Evolutionary conservation across 2,113 vertebrate genomes (phyloP).

Genomic region (Osmerus eperlanus): DNA sequence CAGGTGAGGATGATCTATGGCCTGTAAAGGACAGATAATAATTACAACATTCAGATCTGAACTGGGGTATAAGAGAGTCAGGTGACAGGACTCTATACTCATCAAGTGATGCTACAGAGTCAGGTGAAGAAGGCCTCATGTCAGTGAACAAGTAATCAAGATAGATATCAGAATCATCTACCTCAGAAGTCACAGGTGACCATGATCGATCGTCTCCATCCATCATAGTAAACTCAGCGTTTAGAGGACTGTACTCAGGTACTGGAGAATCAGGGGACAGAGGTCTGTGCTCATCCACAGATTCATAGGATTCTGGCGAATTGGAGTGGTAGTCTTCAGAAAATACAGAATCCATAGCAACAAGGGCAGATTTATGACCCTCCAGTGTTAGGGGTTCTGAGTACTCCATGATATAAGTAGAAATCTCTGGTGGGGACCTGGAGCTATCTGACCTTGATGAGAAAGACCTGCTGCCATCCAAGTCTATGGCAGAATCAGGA

Average conservation of each 20-base stretch:
- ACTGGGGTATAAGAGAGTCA: slow-evolving; percentile 26
- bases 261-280: slow-evolving; percentile 14
- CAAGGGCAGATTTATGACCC: not conserved
- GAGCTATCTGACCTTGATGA: slow-evolving; percentile 25
- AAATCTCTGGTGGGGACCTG: slow-evolving; percentile 22
- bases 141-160: not conserved
- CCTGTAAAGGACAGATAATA: not conserved
- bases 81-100: slow-evolving; percentile 1
- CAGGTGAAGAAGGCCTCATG: slow-evolving; percentile 12
- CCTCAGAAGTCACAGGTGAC: slow-evolving; percentile 20
- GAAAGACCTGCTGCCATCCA: slow-evolving; percentile 10
- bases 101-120: slow-evolving; percentile 2
- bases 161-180: slow-evolving; percentile 18
- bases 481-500: slow-evolving; percentile 19
- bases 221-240: slow-evolving; percentile 6
- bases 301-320: slow-evolving; percentile 18
- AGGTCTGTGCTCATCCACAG: not conserved
- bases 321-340: not conserved
- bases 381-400: not conserved
- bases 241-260: slow-evolving; percentile 9
- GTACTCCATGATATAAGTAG: slow-evolving; percentile 13
- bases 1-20: not conserved
- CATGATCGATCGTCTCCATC: slow-evolving; percentile 12
- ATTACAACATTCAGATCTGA: slow-evolving; percentile 12
- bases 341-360: not conserved